These are phyloP conservation scores for Pseudobourletiella spinata DNA, from an alignment of 1,140 invertebrate genomes.

Conservation along the genomic window DNA sequence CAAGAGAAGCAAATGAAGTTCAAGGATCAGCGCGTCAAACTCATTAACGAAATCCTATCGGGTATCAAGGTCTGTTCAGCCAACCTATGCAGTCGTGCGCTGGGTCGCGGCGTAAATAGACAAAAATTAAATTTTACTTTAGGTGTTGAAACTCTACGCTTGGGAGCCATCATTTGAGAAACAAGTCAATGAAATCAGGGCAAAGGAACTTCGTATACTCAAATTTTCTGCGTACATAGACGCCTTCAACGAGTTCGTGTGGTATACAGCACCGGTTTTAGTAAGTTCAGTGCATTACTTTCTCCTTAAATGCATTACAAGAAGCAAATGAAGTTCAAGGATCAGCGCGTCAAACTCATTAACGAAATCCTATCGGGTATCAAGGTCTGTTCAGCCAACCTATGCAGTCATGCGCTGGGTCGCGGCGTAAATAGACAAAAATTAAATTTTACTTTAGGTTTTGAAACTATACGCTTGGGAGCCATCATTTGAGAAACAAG, in stretches of 20 bases:
- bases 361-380: conserved; percentile 93
- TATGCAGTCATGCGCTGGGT: too few species aligned
- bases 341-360: conserved; percentile 85
- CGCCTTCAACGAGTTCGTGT: conserved; percentile 30
- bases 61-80: conserved; percentile 98
- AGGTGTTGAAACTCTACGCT: conserved; percentile 38
- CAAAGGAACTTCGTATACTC: conserved; percentile 73
- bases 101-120: neutral
- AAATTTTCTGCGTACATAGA: conserved; percentile 46
- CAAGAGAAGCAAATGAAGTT: conserved; percentile 84
- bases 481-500: conserved; percentile 75
- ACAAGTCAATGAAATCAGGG: conserved; percentile 70
- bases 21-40: conserved; percentile 82
- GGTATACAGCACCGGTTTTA: conserved; percentile 32
- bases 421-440: neutral
- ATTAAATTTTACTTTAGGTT: conserved; percentile 45
- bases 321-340: conserved; percentile 82
- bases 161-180: conserved; percentile 85
- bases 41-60: conserved; percentile 92
- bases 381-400: too few species aligned
- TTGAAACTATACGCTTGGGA: conserved; percentile 86
- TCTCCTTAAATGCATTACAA: too few species aligned
- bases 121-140: neutral
- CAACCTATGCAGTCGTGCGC: too few species aligned
- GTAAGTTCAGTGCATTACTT: too few species aligned